These are phyloP conservation scores for Toxotes lorentzi DNA, from an alignment of 2,797 vertebrate genomes.

Conservation along the genomic window DNA sequence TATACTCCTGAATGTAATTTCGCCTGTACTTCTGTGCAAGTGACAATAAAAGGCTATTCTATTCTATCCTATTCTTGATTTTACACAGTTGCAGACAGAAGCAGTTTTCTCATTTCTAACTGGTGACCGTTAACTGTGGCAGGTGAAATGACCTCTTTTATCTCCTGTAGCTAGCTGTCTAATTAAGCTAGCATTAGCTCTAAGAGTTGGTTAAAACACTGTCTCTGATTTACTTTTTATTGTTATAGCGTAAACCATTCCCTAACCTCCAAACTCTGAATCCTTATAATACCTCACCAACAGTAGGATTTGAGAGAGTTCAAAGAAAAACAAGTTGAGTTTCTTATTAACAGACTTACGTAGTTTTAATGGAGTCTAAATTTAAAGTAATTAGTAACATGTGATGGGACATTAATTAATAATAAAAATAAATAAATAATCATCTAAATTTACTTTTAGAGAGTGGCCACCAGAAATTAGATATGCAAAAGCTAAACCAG, in stretches of 20 bases:
- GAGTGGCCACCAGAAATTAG: no score
- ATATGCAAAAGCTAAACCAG: neutral
- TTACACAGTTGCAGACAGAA: neutral
- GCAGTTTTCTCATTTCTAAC: neutral
- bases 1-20: no score
- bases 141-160: neutral
- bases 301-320: no score
- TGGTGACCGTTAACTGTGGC: neutral
- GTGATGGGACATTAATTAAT: conserved; percentile 7
- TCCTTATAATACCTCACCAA: no score
- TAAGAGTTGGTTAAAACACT: no score
- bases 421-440: no score
- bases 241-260: neutral
- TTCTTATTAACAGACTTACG: no score
- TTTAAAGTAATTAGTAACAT: neutral
- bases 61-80: no score
- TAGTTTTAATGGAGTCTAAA: conserved; percentile 1
- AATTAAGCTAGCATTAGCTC: neutral
- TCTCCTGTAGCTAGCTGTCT: neutral
- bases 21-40: no score
- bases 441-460: conserved; percentile 11
- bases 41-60: no score
- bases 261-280: neutral
- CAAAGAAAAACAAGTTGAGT: no score
- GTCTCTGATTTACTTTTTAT: neutral